These are phyloP conservation scores for Eucriotettix oculatus DNA, from an alignment of 2,888 invertebrate genomes.

Conservation along the genomic window DNA sequence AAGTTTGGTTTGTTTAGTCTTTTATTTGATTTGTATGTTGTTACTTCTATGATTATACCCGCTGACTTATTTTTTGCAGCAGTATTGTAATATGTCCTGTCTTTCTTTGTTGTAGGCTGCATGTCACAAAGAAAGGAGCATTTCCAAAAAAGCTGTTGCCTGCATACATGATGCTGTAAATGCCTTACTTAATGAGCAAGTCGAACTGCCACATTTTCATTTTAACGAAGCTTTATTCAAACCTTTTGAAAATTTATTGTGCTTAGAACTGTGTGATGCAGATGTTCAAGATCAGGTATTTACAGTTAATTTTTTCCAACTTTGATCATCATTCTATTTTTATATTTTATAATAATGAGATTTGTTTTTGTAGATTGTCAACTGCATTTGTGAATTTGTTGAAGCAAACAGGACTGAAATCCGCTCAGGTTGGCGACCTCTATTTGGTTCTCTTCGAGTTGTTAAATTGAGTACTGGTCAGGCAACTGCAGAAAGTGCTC, in stretches of 20 bases:
- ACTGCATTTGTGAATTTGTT: constrained; percentile 89
- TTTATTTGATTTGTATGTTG: too few relatives aligned
- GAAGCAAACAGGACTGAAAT: constrained; percentile 88
- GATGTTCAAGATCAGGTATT: constrained; percentile 68
- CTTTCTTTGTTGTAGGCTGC: constrained; percentile 46
- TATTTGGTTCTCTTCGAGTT: constrained; percentile 84
- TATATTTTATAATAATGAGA: background rate
- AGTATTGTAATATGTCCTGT: too few relatives aligned
- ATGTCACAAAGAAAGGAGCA: constrained; percentile 73
- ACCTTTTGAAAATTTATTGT: constrained; percentile 86
- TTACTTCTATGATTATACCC: too few relatives aligned
- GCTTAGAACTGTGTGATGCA: constrained; percentile 80
- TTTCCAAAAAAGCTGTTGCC: constrained; percentile 74
- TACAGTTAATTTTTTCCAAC: background rate
- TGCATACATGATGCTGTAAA: constrained; percentile 87
- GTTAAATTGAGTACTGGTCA: constrained; percentile 31
- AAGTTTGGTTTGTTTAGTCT: too few relatives aligned
- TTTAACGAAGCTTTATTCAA: constrained; percentile 90
- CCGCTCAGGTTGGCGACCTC: constrained; percentile 86
- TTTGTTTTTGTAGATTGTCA: constrained; percentile 55
- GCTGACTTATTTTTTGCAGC: too few relatives aligned
- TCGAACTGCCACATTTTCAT: constrained; percentile 83
- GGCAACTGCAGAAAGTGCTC: constrained; percentile 3
- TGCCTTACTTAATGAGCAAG: constrained; percentile 67
- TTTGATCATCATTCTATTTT: background rate